A percentile compares a stretch with the other conserved stretches of the same genome.
Conservation (phyloP, 2,113 vertebrate genomes). For the Brachyhypopomus occidentalis region DNA sequence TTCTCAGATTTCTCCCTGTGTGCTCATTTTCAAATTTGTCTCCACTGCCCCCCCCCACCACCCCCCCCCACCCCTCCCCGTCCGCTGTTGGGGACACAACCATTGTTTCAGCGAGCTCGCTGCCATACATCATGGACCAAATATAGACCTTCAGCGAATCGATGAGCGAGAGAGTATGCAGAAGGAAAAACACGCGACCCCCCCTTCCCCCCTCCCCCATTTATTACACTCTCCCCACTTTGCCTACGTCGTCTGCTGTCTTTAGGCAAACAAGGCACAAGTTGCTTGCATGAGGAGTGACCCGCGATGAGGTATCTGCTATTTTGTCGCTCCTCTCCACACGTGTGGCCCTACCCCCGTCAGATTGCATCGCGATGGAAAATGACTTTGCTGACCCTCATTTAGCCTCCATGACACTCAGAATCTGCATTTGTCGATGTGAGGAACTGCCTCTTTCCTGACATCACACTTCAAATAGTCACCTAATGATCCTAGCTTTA, state of each 20-base stretch:
- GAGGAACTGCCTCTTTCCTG: neutral
- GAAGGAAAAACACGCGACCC: slow-evolving; percentile 37
- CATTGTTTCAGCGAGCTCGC: slow-evolving; percentile 56
- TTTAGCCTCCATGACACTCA: neutral
- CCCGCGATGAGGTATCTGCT: neutral
- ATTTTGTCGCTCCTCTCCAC: neutral
- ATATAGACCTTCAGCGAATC: slow-evolving; percentile 55
- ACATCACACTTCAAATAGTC: neutral
- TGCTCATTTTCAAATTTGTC: slow-evolving; percentile 41
- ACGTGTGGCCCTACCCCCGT: neutral
- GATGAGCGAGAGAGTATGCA: slow-evolving; percentile 41
- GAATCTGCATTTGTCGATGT: neutral
- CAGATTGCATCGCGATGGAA: neutral
- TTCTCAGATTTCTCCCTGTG: slow-evolving; percentile 39
- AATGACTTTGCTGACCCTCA: neutral
- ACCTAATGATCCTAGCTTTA: neutral
- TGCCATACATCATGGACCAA: slow-evolving; percentile 53
- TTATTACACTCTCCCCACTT: slow-evolving; percentile 33
- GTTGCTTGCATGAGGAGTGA: slow-evolving; percentile 38
- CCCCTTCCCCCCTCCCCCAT: slow-evolving; percentile 3
- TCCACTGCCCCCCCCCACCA: slow-evolving; percentile 18
- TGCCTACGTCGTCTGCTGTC: neutral
- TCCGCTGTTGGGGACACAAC: slow-evolving; percentile 43
- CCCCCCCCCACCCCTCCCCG: slow-evolving; percentile 20
- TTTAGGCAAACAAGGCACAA: slow-evolving; percentile 37